These are phyloP conservation scores for Machimus rusticus DNA, from an alignment of 2,888 invertebrate species.

Conservation along the genomic window DNA sequence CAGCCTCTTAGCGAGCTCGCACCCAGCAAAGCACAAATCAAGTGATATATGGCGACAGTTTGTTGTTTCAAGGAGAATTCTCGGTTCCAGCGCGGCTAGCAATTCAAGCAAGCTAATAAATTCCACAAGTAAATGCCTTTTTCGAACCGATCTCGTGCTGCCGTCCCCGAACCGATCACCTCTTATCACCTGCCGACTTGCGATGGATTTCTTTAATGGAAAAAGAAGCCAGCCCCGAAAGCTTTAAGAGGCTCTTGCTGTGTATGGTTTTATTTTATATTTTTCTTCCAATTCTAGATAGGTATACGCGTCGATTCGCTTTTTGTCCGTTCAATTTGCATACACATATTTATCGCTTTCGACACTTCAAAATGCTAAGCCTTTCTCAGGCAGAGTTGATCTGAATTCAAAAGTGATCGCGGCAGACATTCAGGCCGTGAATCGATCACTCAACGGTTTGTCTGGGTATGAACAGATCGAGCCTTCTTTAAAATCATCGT, in stretches of 20 bases:
- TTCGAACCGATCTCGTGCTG: conserved; percentile 19
- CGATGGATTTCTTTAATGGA: conserved; percentile 17
- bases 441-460: not conserved
- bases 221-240: not conserved
- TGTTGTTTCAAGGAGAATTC: conserved; percentile 47
- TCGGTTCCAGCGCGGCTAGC: conserved; percentile 49
- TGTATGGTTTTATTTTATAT: not conserved
- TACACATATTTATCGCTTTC: not conserved
- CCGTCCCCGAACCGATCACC: not conserved
- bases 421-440: not conserved
- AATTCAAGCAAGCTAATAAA: conserved; percentile 39
- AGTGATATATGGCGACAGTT: conserved; percentile 49
- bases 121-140: conserved; percentile 33
- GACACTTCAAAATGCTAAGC: not conserved
- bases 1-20: conserved; percentile 23
- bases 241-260: not conserved
- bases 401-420: not conserved
- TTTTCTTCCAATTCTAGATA: not conserved
- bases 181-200: not conserved
- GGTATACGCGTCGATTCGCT: not conserved
- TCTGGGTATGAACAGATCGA: not conserved
- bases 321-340: not conserved
- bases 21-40: conserved; percentile 37
- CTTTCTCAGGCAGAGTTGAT: not conserved
- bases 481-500: not conserved